phyloP scores from a whole-genome alignment of 2,888 invertebrate genomes.

The Polyommatus icarus region DNA sequence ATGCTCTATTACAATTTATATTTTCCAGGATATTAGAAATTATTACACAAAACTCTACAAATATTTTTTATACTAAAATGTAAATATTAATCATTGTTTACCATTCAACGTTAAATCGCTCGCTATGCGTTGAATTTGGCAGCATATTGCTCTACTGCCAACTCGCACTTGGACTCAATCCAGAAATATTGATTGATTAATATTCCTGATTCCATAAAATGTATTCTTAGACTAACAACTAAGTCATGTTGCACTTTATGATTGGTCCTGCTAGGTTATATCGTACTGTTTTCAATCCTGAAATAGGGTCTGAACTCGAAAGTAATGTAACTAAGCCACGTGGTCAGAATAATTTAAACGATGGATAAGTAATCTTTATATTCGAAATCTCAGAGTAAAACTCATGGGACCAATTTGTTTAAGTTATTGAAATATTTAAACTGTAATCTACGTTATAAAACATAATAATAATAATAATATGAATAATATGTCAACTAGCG shows the following conservation, averaged over 20 bases:
- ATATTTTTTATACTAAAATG: background rate
- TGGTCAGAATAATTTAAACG: too few relatives aligned
- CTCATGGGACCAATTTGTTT: too few relatives aligned
- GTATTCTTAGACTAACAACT: background rate
- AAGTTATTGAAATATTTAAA: too few relatives aligned
- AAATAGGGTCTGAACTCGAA: too few relatives aligned
- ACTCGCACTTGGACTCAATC: slow-evolving; percentile 15
- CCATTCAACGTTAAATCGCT: background rate
- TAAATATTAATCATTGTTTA: background rate
- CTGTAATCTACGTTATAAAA: background rate
- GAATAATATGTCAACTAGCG: slow-evolving; percentile 3
- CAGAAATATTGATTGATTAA: slow-evolving; percentile 22
- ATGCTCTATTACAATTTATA: too few relatives aligned
- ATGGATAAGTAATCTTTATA: too few relatives aligned
- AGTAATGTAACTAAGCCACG: too few relatives aligned
- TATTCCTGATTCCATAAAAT: slow-evolving; percentile 20
- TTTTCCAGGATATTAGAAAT: too few relatives aligned
- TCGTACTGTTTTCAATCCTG: too few relatives aligned
- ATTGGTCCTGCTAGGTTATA: background rate
- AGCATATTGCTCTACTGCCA: background rate
- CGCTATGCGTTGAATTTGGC: slow-evolving; percentile 14
- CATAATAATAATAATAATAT: background rate
- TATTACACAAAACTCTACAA: too few relatives aligned
- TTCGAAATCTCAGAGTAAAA: too few relatives aligned
- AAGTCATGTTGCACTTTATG: background rate